Conservation (phyloP, 2,888 invertebrate species). For the Tenodera sinensis region DNA sequence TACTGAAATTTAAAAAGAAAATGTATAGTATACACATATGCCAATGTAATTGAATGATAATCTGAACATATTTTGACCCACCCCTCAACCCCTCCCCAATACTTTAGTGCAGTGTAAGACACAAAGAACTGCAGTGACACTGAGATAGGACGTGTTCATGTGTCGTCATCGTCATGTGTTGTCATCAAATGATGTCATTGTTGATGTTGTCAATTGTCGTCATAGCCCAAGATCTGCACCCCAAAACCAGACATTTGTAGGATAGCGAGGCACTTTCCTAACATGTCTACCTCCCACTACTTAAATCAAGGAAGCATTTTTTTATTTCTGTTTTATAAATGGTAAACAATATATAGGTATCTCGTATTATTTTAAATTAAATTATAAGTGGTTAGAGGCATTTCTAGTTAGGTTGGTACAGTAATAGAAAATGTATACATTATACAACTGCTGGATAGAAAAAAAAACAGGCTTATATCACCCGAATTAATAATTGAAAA, state of each 20-base stretch:
- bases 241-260: not conserved
- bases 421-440: constrained; percentile 27
- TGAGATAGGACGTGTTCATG: not conserved
- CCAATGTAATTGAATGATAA: not conserved
- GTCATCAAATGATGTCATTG: not conserved
- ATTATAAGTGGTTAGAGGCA: constrained; percentile 22
- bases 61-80: not conserved
- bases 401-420: constrained; percentile 30
- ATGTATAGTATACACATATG: not conserved
- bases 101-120: not conserved
- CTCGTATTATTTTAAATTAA: constrained; percentile 9
- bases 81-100: not conserved
- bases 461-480: constrained; percentile 6
- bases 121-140: not conserved
- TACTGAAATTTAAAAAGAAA: not conserved
- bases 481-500: constrained; percentile 8
- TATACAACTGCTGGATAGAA: constrained; percentile 19
- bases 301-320: not conserved
- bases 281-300: constrained; percentile 18
- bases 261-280: not conserved
- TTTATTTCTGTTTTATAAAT: constrained; percentile 6
- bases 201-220: not conserved
- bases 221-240: not conserved
- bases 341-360: constrained; percentile 19
- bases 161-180: not conserved